Evolutionary conservation across 2,888 invertebrate species (phyloP), one percentile per base, ranked within the genome.

Genomic region (Nowickia ferox): DNA sequence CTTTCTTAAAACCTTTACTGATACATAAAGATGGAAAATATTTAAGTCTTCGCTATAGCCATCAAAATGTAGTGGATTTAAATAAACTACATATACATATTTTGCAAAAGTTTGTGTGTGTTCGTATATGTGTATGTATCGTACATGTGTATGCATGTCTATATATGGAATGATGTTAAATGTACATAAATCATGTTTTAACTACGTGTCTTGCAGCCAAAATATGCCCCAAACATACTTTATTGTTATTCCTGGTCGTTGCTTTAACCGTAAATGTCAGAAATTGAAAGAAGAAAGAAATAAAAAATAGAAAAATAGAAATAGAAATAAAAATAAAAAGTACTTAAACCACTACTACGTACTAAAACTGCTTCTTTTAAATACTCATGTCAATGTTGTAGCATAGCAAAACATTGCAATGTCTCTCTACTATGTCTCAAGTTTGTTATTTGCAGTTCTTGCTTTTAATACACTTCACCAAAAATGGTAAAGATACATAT

Each of bases 151-250:
- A 30, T 30, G 30, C 2, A 22, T 22, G 22, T 22, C 1, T 22
- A 22, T 2, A 22, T 42, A 42, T 42, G 51, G 9, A 66, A 51
- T 66, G 66, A 48, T 66, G 77, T 76, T 71, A 61, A 72, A 76
- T 59, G 71, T 66, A 72, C 72, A 86, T 86, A 86, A 86, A 86
- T 86, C 86, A 86, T 86, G 83, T 83, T 82, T 78, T 53, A 76
- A 79, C 78, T 86, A 83, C 86, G 83, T 86, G 86, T 79, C 71
- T 66, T 83, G 86, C 79, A 79, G 79, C 53, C 79, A 78, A 83
- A 86, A 76, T 79, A 79, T 76, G 78, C 79, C 75, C 75, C 46
- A 77, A 83, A 79, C 65, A 76, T 51, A 68, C 65, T 79, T 86
- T 59, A 83, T 76, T 79, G 79, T 72, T 79, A 76, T 71, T 22